A percentile compares a stretch with the other conserved stretches of the same genome.
Conservation (phyloP, 2,888 invertebrate species). For the Scelioninae gen. 1 region DNA sequence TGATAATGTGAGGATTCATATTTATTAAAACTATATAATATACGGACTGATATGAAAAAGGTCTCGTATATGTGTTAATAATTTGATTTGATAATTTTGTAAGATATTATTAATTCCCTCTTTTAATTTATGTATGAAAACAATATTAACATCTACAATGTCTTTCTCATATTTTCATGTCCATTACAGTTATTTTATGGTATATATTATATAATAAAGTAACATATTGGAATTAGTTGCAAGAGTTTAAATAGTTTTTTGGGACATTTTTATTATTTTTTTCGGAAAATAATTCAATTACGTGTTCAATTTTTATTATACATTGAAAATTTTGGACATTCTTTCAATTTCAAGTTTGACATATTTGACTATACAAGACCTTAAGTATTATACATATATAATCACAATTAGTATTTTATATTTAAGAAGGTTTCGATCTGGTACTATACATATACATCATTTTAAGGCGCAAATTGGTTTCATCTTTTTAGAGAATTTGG, state of each 20-base stretch:
- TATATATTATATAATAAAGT: background rate
- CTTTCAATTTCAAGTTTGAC: slow-evolving; percentile 55
- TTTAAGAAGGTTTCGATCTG: slow-evolving; percentile 66
- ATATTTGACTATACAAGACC: slow-evolving; percentile 69
- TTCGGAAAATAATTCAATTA: slow-evolving; percentile 43
- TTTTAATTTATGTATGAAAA: no score
- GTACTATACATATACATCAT: slow-evolving; percentile 66
- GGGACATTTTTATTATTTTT: slow-evolving; percentile 4
- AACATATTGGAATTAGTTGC: background rate
- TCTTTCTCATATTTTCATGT: no score
- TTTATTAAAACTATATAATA: slow-evolving; percentile 41
- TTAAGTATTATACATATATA: slow-evolving; percentile 66
- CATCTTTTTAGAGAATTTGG: slow-evolving; percentile 69
- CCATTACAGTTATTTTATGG: no score
- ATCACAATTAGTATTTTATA: slow-evolving; percentile 67
- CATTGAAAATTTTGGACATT: slow-evolving; percentile 14
- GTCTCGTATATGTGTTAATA: slow-evolving; percentile 48
- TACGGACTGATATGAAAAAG: slow-evolving; percentile 48
- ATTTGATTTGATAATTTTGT: slow-evolving; percentile 4
- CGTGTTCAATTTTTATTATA: slow-evolving; percentile 44
- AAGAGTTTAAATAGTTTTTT: background rate
- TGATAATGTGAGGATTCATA: slow-evolving; percentile 38
- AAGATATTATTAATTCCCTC: background rate
- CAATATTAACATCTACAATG: no score
- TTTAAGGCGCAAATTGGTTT: slow-evolving; percentile 66